Evolutionary conservation across 2,888 invertebrate genomes (phyloP), one percentile per base, ranked within the genome.

Genomic region (Eurois occulta): DNA sequence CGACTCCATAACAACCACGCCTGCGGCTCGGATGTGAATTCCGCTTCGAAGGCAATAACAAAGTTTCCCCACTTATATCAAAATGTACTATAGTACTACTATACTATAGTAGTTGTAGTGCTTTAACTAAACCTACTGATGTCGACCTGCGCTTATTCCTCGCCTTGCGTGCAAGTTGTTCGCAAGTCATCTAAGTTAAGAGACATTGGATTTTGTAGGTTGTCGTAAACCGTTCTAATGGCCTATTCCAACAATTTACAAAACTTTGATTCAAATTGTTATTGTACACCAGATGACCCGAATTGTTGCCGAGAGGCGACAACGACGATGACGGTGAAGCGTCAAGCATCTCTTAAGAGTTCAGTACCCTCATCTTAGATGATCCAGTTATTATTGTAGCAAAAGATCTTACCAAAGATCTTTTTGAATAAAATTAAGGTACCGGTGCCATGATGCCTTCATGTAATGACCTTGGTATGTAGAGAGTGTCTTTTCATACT

Each of bases 111-210:
- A 13, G 16, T 43, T 41, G 43, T 35, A 62, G 16, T 60, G 28
- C 58, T 66, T n/a, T 28, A 58, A 35, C 18, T 16, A 78, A 18
- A 75, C 8, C 11, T 74, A 38, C 10, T 35, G 46, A 52, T 38
- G 35, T 52, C 60, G 13, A 21, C 5, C 35, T 60, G 24, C 28
- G 52, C 24, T 60, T 60, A 16, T 60, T 35, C 35, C 32, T 69
- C 55, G 55, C 62, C 32, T 81, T 32, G 72, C 65, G 68, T 78
- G 69, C 75, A 66, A 84, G 52, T 78, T 81, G 65, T 75, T 48
- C 66, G 69, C 72, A 75, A 84, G 81, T 80, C 75, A 81, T 81
- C 62, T 70, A 78, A 84, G 78, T 84, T 81, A 72, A 72, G 52
- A 72, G 64, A 64, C 78, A 73, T 78, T 75, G 72, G 64, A 81